Conservation (phyloP, 2,113 vertebrate species). For the Cygnus buccinator region DNA sequence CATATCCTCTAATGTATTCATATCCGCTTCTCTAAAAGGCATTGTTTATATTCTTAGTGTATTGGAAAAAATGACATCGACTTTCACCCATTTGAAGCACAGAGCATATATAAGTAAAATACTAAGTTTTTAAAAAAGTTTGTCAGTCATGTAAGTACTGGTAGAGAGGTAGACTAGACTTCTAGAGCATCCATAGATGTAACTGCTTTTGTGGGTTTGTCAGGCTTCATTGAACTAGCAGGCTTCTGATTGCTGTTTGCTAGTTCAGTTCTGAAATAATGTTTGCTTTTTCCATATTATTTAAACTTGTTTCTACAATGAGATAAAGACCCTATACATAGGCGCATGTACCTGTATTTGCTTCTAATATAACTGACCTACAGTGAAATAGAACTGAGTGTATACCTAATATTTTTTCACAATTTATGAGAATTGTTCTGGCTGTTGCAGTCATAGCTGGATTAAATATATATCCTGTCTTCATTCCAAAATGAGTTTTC, state of each 20-base stretch:
- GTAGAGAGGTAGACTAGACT: neutral
- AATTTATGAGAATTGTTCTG: neutral
- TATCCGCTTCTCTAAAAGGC: neutral
- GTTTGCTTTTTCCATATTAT: neutral
- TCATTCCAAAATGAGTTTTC: neutral
- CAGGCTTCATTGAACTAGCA: neutral
- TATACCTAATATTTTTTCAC: neutral
- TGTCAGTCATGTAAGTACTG: neutral
- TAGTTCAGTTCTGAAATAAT: neutral
- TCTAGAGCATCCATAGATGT: neutral
- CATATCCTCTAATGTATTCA: neutral
- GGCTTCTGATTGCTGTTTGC: neutral
- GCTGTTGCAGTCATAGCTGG: neutral
- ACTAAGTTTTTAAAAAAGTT: rapidly evolving
- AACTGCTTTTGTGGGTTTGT: neutral
- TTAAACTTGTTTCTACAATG: neutral
- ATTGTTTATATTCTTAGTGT: neutral
- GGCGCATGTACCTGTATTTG: neutral
- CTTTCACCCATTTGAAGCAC: neutral
- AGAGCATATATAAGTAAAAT: neutral
- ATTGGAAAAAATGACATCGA: neutral
- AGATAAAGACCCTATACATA: neutral
- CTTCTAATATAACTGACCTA: neutral
- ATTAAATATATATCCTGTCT: neutral
- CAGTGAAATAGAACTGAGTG: neutral